phyloP scores from a whole-genome alignment of 2,888 invertebrate species.

The Pheosia tremula region DNA sequence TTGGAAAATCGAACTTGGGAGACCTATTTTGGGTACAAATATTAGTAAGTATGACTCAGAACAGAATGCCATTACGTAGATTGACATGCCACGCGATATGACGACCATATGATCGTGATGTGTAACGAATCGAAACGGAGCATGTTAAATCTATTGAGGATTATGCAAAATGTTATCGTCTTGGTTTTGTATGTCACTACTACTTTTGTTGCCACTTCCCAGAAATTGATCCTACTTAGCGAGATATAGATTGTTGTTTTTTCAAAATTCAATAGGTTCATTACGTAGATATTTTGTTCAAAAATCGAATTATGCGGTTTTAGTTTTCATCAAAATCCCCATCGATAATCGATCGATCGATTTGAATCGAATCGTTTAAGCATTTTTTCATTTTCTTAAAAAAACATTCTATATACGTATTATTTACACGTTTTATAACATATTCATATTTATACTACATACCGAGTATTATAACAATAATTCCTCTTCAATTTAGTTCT shows the following conservation, averaged over 20 bases:
- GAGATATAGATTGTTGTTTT: too few relatives aligned
- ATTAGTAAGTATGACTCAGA: neutral
- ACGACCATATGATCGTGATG: neutral
- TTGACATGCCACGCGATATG: neutral
- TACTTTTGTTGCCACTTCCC: too few relatives aligned
- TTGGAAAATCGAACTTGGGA: neutral
- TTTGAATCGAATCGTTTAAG: too few relatives aligned
- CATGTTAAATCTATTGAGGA: neutral
- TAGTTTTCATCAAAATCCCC: too few relatives aligned
- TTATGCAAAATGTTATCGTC: neutral
- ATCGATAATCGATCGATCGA: too few relatives aligned
- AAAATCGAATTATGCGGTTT: too few relatives aligned
- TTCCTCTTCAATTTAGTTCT: constrained; percentile 2
- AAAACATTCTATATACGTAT: too few relatives aligned
- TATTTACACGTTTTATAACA: neutral
- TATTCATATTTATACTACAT: constrained; percentile 1
- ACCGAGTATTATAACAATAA: neutral
- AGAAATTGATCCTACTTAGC: too few relatives aligned
- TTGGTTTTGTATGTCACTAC: too few relatives aligned
- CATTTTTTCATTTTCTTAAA: too few relatives aligned
- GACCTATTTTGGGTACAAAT: neutral
- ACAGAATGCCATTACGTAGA: neutral
- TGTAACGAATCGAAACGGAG: neutral
- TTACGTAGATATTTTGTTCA: too few relatives aligned
- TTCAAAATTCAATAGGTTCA: too few relatives aligned